Evolutionary conservation across 2,888 invertebrate species (phyloP).

Genomic region (Ophion ellenae): DNA sequence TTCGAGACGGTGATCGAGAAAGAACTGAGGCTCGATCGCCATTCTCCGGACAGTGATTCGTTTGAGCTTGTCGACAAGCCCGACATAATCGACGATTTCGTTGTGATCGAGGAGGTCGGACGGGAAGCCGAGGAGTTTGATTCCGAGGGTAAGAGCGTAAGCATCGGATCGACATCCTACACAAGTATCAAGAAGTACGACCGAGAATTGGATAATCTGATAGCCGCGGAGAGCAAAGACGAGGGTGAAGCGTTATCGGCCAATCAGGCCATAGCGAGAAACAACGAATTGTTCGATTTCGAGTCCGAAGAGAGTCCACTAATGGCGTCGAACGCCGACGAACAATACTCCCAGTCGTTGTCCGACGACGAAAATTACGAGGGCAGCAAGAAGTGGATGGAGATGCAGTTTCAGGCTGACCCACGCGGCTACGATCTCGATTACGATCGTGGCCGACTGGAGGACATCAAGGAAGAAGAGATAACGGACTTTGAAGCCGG

Average conservation of each 20-base stretch:
- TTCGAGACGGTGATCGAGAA: conserved; percentile 81
- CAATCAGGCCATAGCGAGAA: conserved; percentile 60
- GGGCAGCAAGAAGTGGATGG: conserved; percentile 94
- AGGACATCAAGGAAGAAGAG: conserved; percentile 97
- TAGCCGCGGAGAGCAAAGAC: conserved; percentile 73
- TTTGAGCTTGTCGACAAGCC: conserved; percentile 95
- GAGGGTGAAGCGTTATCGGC: conserved; percentile 58
- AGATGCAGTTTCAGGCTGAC: conserved; percentile 93
- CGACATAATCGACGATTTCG: conserved; percentile 94
- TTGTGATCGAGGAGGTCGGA: conserved; percentile 94
- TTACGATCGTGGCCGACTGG: conserved; percentile 92
- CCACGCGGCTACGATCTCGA: conserved; percentile 90
- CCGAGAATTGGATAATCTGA: conserved; percentile 85
- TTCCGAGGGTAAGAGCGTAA: conserved; percentile 92
- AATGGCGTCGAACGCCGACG: conserved; percentile 80
- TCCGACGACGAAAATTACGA: conserved; percentile 84
- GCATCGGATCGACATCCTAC: conserved; percentile 85
- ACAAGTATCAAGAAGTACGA: conserved; percentile 86
- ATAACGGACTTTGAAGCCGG: conserved; percentile 92
- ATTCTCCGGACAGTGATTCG: conserved; percentile 93
- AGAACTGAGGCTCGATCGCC: conserved; percentile 76
- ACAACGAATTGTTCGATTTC: conserved; percentile 79
- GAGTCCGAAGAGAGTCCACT: conserved; percentile 82
- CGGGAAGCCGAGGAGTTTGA: conserved; percentile 94
- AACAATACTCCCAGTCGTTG: conserved; percentile 80